Base-by-base conservation (phyloP, 2,797 vertebrate species). In the Otolemur crassicaudatus region DNA sequence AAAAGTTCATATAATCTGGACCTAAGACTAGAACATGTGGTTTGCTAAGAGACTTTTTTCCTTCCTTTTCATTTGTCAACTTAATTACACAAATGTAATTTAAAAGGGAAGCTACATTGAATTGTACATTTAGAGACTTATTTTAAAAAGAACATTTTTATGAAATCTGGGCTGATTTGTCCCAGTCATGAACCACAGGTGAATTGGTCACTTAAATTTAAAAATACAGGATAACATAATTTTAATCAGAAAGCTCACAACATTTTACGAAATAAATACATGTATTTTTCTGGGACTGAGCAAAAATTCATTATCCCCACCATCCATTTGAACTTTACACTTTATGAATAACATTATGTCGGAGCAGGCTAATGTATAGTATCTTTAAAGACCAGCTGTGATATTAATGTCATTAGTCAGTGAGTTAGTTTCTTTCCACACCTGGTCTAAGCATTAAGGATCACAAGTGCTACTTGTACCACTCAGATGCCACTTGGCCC, bases 261-360 rank as follows among this genome's bases (percentile, higher is more conserved):
- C 83, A 76, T 83, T 94, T 98, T 20, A 58, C 77, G 87, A 98
- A 97, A 5, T 16, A 97, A 95, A 86, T 94, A 75, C 91, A 92
- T 79, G 70, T 76, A 67, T 96, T 96, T 96, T 94, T 11, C 63
- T 94, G 89, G 46, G 89, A 93, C 89, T 97, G 93, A 88, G 94
- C 88, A 92, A 98, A 92, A 94, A 93, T 90, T 96, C 63, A 90
- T 81, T 97, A 97, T 97, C 87, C 75, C 79, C 22, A 94, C 53
- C 95, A 97, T 95, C 60, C 95, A 82, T 89, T 96, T 97, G 97
- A 98, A 98, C 93, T 92, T 90, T 97, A 96, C 87, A 14, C 27
- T 94, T 97, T 90, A 94, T 97, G 98, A 98, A 96, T 89, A 97
- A 87, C 90, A 75, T 2, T 97, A 88, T 97, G 92, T 97, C 94